Evolutionary conservation across 2,888 invertebrate genomes (phyloP), one percentile per base, ranked within the genome.

Genomic region (Melanchra persicariae): DNA sequence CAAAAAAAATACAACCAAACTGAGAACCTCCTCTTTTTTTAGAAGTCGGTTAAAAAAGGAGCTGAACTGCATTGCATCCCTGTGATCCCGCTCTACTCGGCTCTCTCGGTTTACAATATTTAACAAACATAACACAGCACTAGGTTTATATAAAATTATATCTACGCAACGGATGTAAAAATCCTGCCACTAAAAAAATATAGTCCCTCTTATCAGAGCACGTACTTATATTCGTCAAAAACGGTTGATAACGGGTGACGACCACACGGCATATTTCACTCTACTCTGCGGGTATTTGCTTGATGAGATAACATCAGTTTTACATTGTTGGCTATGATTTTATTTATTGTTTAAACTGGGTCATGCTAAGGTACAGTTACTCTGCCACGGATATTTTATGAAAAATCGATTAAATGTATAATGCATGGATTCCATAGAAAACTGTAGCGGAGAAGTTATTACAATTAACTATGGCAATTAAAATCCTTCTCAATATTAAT

Each of bases 151-250:
- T 52, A 52, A n/a, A n/a, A n/a, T n/a, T 30, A 19, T 66, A 30
- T 60, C 49, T 34, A 51, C 58, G 26, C 40, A 61, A 65, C 82
- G 79, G 79, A 79, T 62, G 47, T 72, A 10, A 47, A 57, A 82
- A 72, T 77, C 82, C 67, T 65, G 79, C 51, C 40, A 30, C 26
- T 26, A 19, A 63, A 77, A 79, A 66, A 64, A 43, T 52, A 52
- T 63, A 52, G 54, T 34, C 40, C 6, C 7, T 54, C 43, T 72
- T 82, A 77, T 79, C 77, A 60, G 3, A 2, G 17, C 54, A 43
- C 34, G 19, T 61, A 45, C 9, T 4, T 17, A 61, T 80, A 57
- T 77, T 70, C 60, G 52, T 52, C 40, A 52, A 76, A 45, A 70
- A 47, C n/a, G 19, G 37, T 64, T 77, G 77, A 78, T 78, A 78